Base-by-base conservation (phyloP, 2,888 invertebrate genomes). In the Aleiodes alternator region DNA sequence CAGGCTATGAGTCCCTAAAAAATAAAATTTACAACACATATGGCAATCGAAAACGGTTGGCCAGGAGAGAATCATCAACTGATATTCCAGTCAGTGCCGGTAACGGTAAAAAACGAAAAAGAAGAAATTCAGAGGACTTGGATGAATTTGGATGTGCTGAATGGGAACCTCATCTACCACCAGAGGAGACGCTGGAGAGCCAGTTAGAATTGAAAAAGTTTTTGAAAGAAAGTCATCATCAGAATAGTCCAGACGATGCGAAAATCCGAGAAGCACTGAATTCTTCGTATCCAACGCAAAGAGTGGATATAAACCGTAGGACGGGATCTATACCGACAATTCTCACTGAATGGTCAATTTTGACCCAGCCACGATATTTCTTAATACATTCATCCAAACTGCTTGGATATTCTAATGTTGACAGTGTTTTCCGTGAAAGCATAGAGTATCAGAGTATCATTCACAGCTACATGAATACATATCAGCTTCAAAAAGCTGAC, bases 291-390 rank as follows among this genome's bases (percentile, higher is more conserved):
- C n/a, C n/a, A n/a, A n/a, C n/a, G n/a, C n/a, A n/a, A n/a, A n/a
- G n/a, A n/a, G n/a, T n/a, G n/a, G n/a, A n/a, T n/a, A n/a, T n/a
- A n/a, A n/a, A n/a, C n/a, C n/a, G n/a, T n/a, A n/a, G n/a, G n/a
- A n/a, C n/a, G n/a, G n/a, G n/a, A n/a, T n/a, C n/a, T n/a, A n/a
- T n/a, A n/a, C n/a, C n/a, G n/a, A n/a, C 7, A n/a, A 4, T 57
- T 9, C n/a, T 57, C 12, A 29, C 23, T 57, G 57, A 57, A 29
- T 57, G 57, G 31, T 2, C 23, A 8, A 57, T 57, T 57, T 8
- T 57, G 29, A 57, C 6, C 23, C 57, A 57, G 11, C 57, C 57
- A 23, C 57, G 31, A 16, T 57, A 57, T 29, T 57, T 57, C 31
- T 6, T 57, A 2, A 11, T 16, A 8, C 57, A 57, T 57, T 23